Base-by-base conservation (phyloP, 2,888 invertebrate genomes). In the Nymphalis c-album region DNA sequence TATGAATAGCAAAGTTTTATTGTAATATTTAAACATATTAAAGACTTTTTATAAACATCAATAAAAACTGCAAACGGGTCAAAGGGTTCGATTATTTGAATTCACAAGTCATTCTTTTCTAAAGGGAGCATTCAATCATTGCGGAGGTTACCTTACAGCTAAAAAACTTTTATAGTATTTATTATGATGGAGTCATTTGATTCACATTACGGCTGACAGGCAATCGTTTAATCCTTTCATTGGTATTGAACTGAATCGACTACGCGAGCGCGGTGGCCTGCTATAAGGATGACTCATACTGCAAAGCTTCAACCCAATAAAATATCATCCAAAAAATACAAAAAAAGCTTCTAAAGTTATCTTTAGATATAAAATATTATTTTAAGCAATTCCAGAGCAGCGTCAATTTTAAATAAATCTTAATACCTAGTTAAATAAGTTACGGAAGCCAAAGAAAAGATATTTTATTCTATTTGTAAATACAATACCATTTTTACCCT, bases 211-310 rank as follows among this genome's bases (percentile, higher is more conserved):
- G 83, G 76, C 77, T 79, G 80, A 80, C 82, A 78, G 79, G 79
- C 80, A 77, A 79, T 80, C 83, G 81, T 84, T 85, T 83, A 85
- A 85, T 86, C 85, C 85, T 83, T 85, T 80, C 82, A 85, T 83
- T 85, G 81, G 81, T 77, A 79, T 80, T 78, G 81, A 81, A 75
- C 75, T 68, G 76, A 75, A 80, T 73, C 74, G 74, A 74, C 74
- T 73, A 72, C 71, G 72, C 78, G 76, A 79, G 75, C 80, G 75
- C 79, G 85, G 89, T 86, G 88, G 88, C 78, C 85, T 74, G 70
- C 68, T 53, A 60, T 13, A 13, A 40, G 40, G 4, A 40, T 76
- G 76, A 76, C 69, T 76, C 76, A 76, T 65, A 63, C 71, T 68
- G 64, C 68, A 67, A 73, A 73, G 69, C 70, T 71, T 72, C 71